These are phyloP conservation scores for Corbicula japonica DNA, from an alignment of 2,888 invertebrate species.

Conservation along the genomic window DNA sequence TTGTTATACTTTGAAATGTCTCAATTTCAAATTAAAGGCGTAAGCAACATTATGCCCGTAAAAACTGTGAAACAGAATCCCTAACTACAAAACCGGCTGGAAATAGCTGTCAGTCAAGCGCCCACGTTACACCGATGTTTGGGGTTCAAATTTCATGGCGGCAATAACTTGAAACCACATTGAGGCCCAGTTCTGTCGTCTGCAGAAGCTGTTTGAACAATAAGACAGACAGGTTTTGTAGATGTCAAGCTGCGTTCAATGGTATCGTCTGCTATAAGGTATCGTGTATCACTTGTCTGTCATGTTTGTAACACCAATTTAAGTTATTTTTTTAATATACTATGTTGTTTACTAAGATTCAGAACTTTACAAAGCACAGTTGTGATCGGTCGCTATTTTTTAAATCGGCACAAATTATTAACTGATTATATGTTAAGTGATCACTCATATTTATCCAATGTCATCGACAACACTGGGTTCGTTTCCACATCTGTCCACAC, in stretches of 20 bases:
- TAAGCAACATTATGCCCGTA: conserved; percentile 56
- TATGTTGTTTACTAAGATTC: no score
- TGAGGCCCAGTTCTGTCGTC: conserved; percentile 50
- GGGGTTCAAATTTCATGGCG: conserved; percentile 60
- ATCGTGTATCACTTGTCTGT: conserved; percentile 12
- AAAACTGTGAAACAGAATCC: conserved; percentile 49
- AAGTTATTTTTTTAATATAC: no score
- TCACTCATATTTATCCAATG: no score
- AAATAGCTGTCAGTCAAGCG: conserved; percentile 60
- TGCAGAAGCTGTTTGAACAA: conserved; percentile 50
- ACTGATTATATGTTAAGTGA: no score
- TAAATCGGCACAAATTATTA: no score
- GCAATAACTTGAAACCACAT: conserved; percentile 59
- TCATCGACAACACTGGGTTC: no score
- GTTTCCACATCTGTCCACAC: no score
- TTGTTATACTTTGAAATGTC: conserved; percentile 61
- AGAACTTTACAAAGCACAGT: no score
- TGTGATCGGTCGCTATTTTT: no score
- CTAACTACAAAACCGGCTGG: conserved; percentile 46
- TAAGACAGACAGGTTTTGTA: conserved; percentile 39
- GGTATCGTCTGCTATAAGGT: conserved; percentile 9
- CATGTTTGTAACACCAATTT: no score
- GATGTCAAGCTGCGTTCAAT: conserved; percentile 54
- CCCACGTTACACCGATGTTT: conserved; percentile 52
- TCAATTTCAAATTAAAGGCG: conserved; percentile 67